phyloP scores from a whole-genome alignment of 2,888 invertebrate species.

The Furcula furcula region DNA sequence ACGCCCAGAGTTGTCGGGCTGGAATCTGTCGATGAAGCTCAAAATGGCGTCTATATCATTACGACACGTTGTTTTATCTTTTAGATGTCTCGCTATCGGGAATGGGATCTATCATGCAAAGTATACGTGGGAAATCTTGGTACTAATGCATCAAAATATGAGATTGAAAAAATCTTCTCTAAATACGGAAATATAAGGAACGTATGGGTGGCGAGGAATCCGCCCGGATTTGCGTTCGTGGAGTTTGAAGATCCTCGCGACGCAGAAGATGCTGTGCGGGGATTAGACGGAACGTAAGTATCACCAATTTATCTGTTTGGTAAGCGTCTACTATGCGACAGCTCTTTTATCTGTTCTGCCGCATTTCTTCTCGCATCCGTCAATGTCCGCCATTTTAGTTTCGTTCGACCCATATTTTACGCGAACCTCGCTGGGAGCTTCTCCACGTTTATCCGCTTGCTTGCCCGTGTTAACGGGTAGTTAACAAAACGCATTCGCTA shows the following conservation, averaged over 20 bases:
- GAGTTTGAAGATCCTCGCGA: conserved; percentile 94
- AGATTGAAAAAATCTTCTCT: conserved; percentile 92
- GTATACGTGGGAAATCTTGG: conserved; percentile 96
- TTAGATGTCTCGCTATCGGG: conserved; percentile 86
- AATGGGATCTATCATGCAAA: conserved; percentile 94
- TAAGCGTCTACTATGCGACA: not conserved
- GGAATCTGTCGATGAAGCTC: too few species aligned
- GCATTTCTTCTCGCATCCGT: not conserved
- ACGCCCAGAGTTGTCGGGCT: too few species aligned
- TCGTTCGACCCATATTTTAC: conserved; percentile 13
- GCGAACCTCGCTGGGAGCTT: too few species aligned
- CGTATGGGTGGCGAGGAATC: conserved; percentile 97
- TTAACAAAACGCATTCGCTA: too few species aligned
- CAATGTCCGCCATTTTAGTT: conserved; percentile 29
- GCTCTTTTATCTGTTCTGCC: too few species aligned
- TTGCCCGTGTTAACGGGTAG: too few species aligned
- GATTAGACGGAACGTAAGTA: conserved; percentile 87
- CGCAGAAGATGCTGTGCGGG: conserved; percentile 92
- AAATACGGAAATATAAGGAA: conserved; percentile 94
- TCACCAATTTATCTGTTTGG: not conserved
- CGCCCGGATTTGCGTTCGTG: conserved; percentile 95
- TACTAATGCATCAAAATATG: conserved; percentile 94
- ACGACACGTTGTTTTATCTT: conserved; percentile 33
- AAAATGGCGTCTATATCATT: conserved; percentile 43
- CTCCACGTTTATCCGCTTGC: too few species aligned